A percentile compares a stretch with the other conserved stretches of the same genome.
phyloP scores from a whole-genome alignment of 2,113 vertebrate species.

The Murina feae region DNA sequence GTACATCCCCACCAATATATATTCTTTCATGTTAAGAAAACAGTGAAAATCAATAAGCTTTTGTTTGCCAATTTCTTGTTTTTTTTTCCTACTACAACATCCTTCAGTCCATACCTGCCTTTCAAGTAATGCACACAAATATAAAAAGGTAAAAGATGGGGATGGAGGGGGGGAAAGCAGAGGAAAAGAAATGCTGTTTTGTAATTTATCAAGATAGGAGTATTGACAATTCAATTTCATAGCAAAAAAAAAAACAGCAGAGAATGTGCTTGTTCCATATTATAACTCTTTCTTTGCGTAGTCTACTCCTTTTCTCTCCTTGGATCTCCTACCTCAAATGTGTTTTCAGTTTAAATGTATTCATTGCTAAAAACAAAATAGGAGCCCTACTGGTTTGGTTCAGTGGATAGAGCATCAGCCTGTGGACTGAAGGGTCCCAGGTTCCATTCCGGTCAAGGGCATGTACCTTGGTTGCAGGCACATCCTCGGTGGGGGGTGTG shows the following conservation, averaged over 20 bases:
- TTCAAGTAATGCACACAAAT: background rate
- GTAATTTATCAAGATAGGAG: conserved; percentile 28
- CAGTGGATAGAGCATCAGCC: too few species aligned
- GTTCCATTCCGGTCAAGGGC: too few species aligned
- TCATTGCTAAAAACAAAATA: conserved; percentile 46
- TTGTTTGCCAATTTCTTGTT: background rate
- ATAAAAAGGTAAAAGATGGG: background rate
- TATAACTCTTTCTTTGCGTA: background rate
- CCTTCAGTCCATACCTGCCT: background rate
- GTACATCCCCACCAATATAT: background rate
- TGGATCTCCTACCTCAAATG: background rate
- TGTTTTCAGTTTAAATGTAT: conserved; percentile 10
- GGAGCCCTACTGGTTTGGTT: too few species aligned
- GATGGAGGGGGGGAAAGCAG: background rate
- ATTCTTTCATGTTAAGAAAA: background rate
- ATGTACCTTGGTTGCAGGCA: too few species aligned
- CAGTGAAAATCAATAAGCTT: background rate
- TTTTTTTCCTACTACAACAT: background rate
- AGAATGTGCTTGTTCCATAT: background rate
- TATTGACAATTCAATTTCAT: conserved; percentile 40
- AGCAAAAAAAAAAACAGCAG: background rate
- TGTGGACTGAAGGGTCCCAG: too few species aligned
- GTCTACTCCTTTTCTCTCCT: background rate
- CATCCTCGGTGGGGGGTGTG: too few species aligned
- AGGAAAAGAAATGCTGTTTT: background rate